Percentiles rank a stretch among this genome's conserved stretches.
Evolutionary conservation across 2,888 invertebrate species (phyloP).

Genomic region (Rhamnusium bicolor): DNA sequence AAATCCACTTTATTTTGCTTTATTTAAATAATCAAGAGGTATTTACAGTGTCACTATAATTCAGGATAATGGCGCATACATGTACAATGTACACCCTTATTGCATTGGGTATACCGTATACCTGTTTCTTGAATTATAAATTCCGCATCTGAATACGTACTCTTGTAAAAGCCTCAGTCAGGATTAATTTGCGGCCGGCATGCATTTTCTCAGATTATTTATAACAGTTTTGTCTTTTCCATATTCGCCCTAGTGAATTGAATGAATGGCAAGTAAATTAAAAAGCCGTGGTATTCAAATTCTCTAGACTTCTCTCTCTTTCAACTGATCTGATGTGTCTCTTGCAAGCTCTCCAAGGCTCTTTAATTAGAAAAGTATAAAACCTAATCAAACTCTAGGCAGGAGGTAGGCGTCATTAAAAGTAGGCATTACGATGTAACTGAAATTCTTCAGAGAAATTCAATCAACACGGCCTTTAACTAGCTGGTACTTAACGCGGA

Average conservation of each 20-base stretch:
- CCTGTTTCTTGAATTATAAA: constrained; percentile 1
- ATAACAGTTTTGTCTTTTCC: constrained; percentile 9
- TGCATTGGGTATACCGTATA: neutral
- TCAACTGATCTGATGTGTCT: neutral
- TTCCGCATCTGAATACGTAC: neutral
- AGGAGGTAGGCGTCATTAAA: constrained; percentile 29
- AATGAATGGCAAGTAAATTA: constrained; percentile 20
- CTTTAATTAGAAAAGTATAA: constrained; percentile 33
- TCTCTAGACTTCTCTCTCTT: neutral
- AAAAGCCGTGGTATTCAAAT: neutral
- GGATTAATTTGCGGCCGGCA: neutral
- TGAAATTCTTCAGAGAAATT: neutral
- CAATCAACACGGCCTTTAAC: constrained; percentile 10
- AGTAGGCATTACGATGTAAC: neutral
- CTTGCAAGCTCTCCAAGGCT: constrained; percentile 9
- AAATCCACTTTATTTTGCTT: neutral
- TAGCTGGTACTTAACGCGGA: neutral
- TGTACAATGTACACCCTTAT: neutral
- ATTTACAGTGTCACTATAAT: neutral
- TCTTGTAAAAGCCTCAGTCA: neutral
- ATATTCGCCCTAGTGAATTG: neutral
- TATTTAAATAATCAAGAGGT: neutral
- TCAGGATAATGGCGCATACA: neutral
- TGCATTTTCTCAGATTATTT: neutral
- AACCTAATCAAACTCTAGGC: constrained; percentile 32